Evolutionary conservation across 2,888 invertebrate species (phyloP).

Genomic region (Strigamia transsilvanica): DNA sequence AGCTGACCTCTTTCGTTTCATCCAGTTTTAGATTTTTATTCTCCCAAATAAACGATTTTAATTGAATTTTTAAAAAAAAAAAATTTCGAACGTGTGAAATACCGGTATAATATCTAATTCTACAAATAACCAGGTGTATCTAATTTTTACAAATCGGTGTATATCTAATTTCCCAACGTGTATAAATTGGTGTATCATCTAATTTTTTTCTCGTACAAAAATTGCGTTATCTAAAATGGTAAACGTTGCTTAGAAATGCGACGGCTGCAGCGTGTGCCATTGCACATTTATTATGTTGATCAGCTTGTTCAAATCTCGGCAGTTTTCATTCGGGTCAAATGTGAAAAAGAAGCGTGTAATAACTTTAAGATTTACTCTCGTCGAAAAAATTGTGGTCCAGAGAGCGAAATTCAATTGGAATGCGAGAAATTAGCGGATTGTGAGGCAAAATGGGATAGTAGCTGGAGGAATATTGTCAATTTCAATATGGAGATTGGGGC

Average conservation of each 20-base stretch:
- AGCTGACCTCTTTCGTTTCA: background rate
- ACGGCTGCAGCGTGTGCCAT: background rate
- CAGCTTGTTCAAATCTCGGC: background rate
- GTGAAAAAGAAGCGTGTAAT: background rate
- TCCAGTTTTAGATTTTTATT: background rate
- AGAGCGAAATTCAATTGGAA: background rate
- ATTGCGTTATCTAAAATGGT: no score
- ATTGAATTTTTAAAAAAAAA: no score
- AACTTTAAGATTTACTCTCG: slow-evolving; percentile 3
- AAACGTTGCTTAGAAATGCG: no score
- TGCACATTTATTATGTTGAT: background rate
- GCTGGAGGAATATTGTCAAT: slow-evolving; percentile 53
- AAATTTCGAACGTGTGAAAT: no score
- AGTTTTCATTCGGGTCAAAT: background rate
- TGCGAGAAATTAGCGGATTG: background rate
- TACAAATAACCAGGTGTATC: no score
- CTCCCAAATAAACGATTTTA: no score
- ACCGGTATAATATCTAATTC: no score
- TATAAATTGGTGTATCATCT: no score
- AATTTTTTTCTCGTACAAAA: no score
- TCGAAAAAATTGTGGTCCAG: background rate
- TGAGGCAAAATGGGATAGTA: background rate
- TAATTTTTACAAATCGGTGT: no score
- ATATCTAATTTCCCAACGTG: no score
- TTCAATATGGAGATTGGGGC: slow-evolving; percentile 58